phyloP scores from a whole-genome alignment of 2,888 invertebrate genomes.

The Rhagonycha fulva region DNA sequence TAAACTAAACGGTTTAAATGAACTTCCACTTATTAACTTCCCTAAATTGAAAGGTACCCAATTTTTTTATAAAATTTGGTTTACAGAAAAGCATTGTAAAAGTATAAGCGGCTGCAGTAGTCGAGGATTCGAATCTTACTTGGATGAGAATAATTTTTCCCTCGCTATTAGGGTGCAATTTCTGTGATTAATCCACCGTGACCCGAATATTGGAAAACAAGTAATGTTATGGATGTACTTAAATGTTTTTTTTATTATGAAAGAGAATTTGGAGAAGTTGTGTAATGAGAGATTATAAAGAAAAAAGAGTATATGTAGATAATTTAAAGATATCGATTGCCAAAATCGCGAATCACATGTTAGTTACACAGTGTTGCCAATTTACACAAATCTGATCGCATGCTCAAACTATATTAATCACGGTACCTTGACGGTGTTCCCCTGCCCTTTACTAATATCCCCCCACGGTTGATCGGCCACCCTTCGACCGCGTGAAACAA shows the following conservation, averaged over 20 bases:
- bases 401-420: constrained; percentile 61
- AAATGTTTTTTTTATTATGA: not conserved
- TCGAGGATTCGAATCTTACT: too few relatives aligned
- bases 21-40: too few relatives aligned
- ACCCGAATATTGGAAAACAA: not conserved
- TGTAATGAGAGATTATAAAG: not conserved
- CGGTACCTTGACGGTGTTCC: constrained; percentile 57
- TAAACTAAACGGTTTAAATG: too few relatives aligned
- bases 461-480: constrained; percentile 44
- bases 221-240: not conserved
- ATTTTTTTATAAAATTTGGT: too few relatives aligned
- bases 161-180: not conserved
- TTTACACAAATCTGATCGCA: constrained; percentile 59
- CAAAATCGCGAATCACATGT: constrained; percentile 43
- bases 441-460: constrained; percentile 45
- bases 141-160: not conserved
- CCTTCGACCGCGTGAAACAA: constrained; percentile 48
- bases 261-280: not conserved
- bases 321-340: constrained; percentile 44
- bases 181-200: not conserved
- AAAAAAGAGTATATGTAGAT: not conserved
- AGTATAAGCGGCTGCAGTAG: too few relatives aligned
- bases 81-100: too few relatives aligned
- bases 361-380: constrained; percentile 49
- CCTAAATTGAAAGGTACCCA: too few relatives aligned